These are phyloP conservation scores for Hirudo medicinalis DNA, from an alignment of 1,140 invertebrate genomes.

Conservation along the genomic window DNA sequence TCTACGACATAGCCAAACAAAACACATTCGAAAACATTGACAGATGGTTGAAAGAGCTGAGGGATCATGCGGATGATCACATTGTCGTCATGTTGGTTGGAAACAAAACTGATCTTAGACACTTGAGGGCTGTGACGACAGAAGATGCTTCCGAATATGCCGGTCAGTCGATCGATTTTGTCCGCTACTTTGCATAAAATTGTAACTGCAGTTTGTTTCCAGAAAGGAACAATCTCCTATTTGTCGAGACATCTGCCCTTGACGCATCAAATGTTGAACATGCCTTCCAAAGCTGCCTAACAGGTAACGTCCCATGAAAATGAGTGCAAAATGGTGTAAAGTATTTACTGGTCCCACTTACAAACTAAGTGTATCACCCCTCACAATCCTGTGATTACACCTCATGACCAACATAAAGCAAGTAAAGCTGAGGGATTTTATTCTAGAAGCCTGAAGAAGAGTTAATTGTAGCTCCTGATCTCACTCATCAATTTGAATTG, in stretches of 20 bases:
- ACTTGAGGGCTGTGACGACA: conserved; percentile 86
- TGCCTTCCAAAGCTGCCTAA: conserved; percentile 99
- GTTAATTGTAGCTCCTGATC: too few species aligned
- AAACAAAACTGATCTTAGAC: conserved; percentile 95
- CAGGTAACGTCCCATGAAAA: conserved; percentile 50
- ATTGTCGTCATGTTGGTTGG: conserved; percentile 44
- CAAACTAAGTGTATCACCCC: too few species aligned
- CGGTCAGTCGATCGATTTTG: conserved; percentile 21
- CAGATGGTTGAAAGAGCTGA: conserved; percentile 63
- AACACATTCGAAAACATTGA: conserved; percentile 98
- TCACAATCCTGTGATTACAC: too few species aligned
- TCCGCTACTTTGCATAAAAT: neutral
- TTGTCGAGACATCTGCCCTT: conserved; percentile 97
- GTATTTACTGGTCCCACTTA: too few species aligned
- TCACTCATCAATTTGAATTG: too few species aligned
- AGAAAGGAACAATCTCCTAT: conserved; percentile 71
- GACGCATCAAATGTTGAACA: conserved; percentile 99
- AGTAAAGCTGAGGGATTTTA: too few species aligned
- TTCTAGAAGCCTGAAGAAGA: too few species aligned
- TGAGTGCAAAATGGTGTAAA: too few species aligned
- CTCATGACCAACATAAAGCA: too few species aligned
- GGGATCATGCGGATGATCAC: conserved; percentile 40
- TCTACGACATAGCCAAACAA: conserved; percentile 85
- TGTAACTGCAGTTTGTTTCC: neutral
- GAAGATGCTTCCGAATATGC: conserved; percentile 11